Evolutionary conservation across 2,888 invertebrate species (phyloP).

Genomic region (Geophilus truncorum): DNA sequence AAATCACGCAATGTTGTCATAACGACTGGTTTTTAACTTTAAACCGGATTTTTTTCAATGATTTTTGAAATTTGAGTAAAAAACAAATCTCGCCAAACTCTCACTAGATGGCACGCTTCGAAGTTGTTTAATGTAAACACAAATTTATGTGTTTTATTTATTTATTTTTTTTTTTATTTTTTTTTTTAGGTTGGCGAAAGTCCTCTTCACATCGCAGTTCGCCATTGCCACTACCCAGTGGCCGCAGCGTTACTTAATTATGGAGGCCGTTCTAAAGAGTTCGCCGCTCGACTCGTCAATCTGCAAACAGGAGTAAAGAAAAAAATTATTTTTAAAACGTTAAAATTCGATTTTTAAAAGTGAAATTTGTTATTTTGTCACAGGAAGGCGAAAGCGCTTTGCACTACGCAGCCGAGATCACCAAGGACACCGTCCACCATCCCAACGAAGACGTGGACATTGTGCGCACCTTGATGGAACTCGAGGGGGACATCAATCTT

Average conservation of each 20-base stretch:
- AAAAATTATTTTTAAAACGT: too few relatives aligned
- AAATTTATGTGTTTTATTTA: too few relatives aligned
- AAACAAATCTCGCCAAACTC: too few relatives aligned
- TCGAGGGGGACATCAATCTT: constrained; percentile 82
- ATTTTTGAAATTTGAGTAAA: too few relatives aligned
- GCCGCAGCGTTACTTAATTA: constrained; percentile 70
- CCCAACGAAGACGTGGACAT: constrained; percentile 73
- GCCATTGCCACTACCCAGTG: constrained; percentile 66
- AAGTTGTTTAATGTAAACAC: too few relatives aligned
- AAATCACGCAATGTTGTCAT: too few relatives aligned
- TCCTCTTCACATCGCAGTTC: constrained; percentile 88
- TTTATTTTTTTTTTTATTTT: too few relatives aligned
- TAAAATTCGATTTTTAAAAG: too few relatives aligned
- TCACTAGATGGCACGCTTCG: too few relatives aligned
- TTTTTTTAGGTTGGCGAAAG: constrained; percentile 79
- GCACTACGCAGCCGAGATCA: constrained; percentile 86
- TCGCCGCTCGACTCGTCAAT: constrained; percentile 80
- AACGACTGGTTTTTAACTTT: too few relatives aligned
- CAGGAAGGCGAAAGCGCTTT: constrained; percentile 86
- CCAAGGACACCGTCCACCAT: constrained; percentile 70
- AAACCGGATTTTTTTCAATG: too few relatives aligned
- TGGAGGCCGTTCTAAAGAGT: constrained; percentile 54
- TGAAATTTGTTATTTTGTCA: too few relatives aligned
- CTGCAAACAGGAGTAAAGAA: constrained; percentile 64
- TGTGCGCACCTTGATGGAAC: constrained; percentile 79